These are phyloP conservation scores for Pentamera pediparva DNA, from an alignment of 53 echinoderm and acorn worm species.

Conservation along the genomic window DNA sequence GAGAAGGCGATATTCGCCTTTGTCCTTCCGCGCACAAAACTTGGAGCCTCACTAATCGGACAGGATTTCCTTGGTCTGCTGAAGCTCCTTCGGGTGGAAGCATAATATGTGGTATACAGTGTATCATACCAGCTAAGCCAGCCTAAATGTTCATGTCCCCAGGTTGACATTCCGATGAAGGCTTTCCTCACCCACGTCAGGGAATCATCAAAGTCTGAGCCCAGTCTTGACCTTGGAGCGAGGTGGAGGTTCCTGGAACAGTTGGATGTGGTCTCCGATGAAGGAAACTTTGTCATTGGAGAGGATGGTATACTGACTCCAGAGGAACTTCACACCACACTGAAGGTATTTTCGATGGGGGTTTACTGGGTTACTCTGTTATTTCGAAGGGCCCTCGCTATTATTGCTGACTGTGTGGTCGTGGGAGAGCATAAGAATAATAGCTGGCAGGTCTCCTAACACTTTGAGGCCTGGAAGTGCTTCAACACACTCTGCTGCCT, in stretches of 20 bases:
- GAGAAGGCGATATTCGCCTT: no score
- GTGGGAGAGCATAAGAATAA: not conserved
- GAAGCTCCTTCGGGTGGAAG: no score
- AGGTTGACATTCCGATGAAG: conserved; percentile 57
- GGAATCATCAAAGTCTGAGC: not conserved
- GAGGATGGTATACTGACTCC: conserved; percentile 53
- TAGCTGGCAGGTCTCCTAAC: not conserved
- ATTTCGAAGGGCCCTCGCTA: no score
- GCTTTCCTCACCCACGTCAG: conserved; percentile 25
- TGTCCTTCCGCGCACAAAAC: no score
- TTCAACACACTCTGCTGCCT: no score
- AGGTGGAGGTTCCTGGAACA: conserved; percentile 50
- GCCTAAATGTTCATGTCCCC: not conserved
- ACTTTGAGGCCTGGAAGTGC: no score
- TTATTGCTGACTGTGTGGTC: no score
- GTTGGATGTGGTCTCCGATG: conserved; percentile 40
- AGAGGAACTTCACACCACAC: conserved; percentile 45
- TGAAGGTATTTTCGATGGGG: conserved; percentile 31
- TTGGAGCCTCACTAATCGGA: no score
- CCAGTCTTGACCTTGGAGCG: not conserved
- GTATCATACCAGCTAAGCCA: not conserved
- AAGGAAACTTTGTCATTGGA: conserved; percentile 55
- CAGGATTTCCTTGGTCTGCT: no score
- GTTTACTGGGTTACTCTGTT: no score
- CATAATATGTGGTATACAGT: not conserved